Percentiles rank a stretch among this genome's conserved stretches.
These are phyloP conservation scores for Carpatolechia fugitivella DNA, from an alignment of 2,888 invertebrate genomes.

Conservation along the genomic window DNA sequence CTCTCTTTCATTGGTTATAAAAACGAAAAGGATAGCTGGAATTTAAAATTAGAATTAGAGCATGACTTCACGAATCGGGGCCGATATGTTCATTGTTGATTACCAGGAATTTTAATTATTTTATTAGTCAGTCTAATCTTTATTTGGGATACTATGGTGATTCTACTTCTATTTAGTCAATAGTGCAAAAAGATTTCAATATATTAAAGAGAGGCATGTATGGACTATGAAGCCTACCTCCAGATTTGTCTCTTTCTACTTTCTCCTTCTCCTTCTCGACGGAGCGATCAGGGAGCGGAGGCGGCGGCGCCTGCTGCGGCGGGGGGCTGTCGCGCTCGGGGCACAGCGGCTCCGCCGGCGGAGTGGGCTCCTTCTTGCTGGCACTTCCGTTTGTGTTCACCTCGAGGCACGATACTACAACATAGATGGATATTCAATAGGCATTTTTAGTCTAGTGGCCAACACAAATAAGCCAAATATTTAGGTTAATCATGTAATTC, in stretches of 20 bases:
- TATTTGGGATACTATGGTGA: not conserved
- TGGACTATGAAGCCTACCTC: slow-evolving; percentile 39
- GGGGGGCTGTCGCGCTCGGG: slow-evolving; percentile 48
- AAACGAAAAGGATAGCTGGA: no score
- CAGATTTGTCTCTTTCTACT: slow-evolving; percentile 65
- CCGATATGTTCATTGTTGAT: no score
- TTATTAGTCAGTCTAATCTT: no score
- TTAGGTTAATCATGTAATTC: no score
- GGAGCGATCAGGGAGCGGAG: slow-evolving; percentile 58
- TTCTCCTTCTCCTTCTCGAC: slow-evolving; percentile 70
- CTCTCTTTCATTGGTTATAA: no score
- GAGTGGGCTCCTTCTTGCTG: slow-evolving; percentile 56
- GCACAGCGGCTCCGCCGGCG: slow-evolving; percentile 43
- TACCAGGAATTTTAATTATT: no score
- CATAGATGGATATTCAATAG: slow-evolving; percentile 3
- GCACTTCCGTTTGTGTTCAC: slow-evolving; percentile 69
- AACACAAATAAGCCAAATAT: no score
- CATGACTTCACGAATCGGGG: no score
- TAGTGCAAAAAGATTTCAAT: not conserved
- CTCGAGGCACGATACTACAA: slow-evolving; percentile 66
- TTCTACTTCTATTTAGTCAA: not conserved
- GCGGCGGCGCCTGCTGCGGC: slow-evolving; percentile 46
- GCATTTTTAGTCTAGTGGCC: no score
- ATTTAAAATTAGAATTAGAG: no score
- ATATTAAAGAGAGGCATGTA: not conserved